These are phyloP conservation scores for Scleropages formosus DNA, from an alignment of 2,797 vertebrate species.

Conservation along the genomic window DNA sequence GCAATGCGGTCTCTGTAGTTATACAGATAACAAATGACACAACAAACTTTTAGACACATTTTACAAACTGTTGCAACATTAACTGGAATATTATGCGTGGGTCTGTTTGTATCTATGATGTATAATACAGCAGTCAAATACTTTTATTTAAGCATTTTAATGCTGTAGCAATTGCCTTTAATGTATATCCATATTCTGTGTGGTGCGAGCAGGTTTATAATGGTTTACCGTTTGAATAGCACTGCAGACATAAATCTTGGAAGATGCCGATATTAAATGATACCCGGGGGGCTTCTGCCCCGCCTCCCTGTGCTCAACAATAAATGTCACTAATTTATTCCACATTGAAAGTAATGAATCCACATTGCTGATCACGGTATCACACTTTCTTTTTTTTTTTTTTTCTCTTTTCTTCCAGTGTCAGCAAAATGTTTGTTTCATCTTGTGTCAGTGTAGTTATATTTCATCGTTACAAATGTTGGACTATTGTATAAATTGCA, in stretches of 20 bases:
- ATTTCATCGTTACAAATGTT: too few relatives aligned
- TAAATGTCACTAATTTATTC: slow-evolving; percentile 62
- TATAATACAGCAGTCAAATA: slow-evolving; percentile 15
- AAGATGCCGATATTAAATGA: slow-evolving; percentile 66
- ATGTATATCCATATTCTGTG: slow-evolving; percentile 67
- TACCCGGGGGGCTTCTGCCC: slow-evolving; percentile 57
- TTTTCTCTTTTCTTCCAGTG: slow-evolving; percentile 27
- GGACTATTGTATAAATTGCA: neutral
- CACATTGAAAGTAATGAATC: slow-evolving; percentile 55
- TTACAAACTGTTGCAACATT: neutral
- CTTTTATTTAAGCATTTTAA: slow-evolving; percentile 14
- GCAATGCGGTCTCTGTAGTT: neutral
- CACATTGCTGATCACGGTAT: slow-evolving; percentile 58
- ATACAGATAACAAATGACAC: neutral
- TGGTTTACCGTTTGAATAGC: slow-evolving; percentile 68
- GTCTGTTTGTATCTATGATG: slow-evolving; percentile 24
- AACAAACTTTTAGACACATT: neutral
- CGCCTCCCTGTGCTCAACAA: slow-evolving; percentile 59
- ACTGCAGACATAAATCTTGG: slow-evolving; percentile 63
- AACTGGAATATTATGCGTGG: neutral
- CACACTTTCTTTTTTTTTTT: too few relatives aligned
- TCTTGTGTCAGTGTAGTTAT: neutral
- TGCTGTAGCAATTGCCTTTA: slow-evolving; percentile 53
- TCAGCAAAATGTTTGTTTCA: slow-evolving; percentile 28
- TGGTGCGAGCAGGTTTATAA: slow-evolving; percentile 64